Percentiles rank a stretch among this genome's conserved stretches.
phyloP scores from a whole-genome alignment of 2,888 invertebrate species.

The Oscheius myriophilus region DNA sequence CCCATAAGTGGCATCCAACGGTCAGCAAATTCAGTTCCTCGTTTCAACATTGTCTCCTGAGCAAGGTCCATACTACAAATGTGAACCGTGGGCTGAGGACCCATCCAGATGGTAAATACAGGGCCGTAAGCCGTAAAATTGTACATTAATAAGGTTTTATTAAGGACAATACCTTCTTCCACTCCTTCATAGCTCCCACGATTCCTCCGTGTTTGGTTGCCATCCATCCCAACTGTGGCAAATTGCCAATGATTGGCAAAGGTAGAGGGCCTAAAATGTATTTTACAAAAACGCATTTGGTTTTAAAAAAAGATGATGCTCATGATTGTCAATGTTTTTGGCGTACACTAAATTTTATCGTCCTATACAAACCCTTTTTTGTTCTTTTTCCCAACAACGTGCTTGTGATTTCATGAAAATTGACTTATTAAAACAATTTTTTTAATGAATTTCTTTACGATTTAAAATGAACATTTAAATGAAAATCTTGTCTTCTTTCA shows the following conservation, averaged over 20 bases:
- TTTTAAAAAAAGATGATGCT: too few species aligned
- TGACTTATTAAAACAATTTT: too few species aligned
- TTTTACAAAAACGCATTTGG: too few species aligned
- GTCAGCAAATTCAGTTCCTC: conserved; percentile 19
- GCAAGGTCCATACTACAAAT: conserved; percentile 41
- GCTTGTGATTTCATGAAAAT: too few species aligned
- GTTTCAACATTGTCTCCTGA: conserved; percentile 35
- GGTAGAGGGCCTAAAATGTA: conserved; percentile 33
- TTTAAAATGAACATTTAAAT: too few species aligned
- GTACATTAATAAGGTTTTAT: neutral
- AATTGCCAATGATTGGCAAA: conserved; percentile 41
- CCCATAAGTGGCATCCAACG: conserved; percentile 24
- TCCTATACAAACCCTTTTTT: too few species aligned
- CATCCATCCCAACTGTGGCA: conserved; percentile 32
- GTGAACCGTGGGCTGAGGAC: conserved; percentile 42
- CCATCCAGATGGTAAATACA: conserved; percentile 50
- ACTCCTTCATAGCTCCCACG: conserved; percentile 25
- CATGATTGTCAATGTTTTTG: too few species aligned
- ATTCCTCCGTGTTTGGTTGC: conserved; percentile 31
- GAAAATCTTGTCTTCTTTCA: too few species aligned
- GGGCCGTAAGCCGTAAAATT: conserved; percentile 33
- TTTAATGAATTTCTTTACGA: too few species aligned
- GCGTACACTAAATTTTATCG: too few species aligned
- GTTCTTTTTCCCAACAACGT: too few species aligned
- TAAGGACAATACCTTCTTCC: conserved; percentile 32